A percentile compares a stretch with the other conserved stretches of the same genome.
Conservation (phyloP, 1,140 invertebrate genomes). For the Leptinotarsa lineolata region DNA sequence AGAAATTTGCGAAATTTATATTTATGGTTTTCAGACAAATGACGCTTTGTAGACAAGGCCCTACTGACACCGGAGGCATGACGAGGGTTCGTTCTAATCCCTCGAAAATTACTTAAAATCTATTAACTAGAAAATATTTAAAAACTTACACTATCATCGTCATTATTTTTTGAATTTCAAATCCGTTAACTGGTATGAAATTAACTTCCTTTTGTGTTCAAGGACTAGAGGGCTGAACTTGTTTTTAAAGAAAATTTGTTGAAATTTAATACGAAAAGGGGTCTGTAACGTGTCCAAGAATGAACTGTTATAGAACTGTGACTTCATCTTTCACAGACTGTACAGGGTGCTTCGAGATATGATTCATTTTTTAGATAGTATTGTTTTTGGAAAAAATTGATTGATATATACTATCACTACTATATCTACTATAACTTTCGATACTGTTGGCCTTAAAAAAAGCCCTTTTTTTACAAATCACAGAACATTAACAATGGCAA, state of each 20-base stretch:
- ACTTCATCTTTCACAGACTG: neutral
- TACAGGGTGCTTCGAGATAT: neutral
- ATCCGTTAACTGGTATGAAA: conserved; percentile 23
- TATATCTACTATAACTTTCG: too few species aligned
- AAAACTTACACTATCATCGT: conserved; percentile 16
- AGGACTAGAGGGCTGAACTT: conserved; percentile 3
- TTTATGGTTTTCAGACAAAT: conserved; percentile 20
- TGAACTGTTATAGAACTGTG: neutral
- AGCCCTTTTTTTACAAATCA: too few species aligned
- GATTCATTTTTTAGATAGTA: too few species aligned
- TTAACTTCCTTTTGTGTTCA: conserved; percentile 20
- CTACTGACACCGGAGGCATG: conserved; percentile 6
- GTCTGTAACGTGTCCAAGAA: neutral
- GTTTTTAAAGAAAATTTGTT: conserved; percentile 20
- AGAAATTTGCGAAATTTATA: conserved; percentile 4
- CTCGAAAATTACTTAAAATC: conserved; percentile 14
- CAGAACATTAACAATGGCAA: too few species aligned
- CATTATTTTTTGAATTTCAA: conserved; percentile 12
- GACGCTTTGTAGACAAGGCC: neutral
- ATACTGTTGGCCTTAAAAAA: too few species aligned
- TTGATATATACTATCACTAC: too few species aligned
- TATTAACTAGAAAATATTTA: conserved; percentile 4
- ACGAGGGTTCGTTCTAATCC: conserved; percentile 19
- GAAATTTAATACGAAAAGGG: conserved; percentile 24
- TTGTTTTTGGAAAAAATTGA: too few species aligned